These are phyloP conservation scores for Creontiades dilutus DNA, from an alignment of 2,888 invertebrate species.

Conservation along the genomic window DNA sequence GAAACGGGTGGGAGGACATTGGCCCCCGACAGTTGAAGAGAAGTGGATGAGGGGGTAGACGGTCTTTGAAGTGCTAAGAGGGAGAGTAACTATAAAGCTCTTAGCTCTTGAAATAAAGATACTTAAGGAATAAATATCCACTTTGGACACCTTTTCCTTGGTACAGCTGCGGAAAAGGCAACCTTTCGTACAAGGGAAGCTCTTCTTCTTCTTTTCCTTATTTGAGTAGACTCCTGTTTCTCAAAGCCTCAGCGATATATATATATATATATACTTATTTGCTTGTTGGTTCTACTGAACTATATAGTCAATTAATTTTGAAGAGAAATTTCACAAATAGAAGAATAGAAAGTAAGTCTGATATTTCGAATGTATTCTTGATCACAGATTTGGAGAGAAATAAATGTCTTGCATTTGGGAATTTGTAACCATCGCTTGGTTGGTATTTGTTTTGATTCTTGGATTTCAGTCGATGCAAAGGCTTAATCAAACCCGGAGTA, in stretches of 20 bases:
- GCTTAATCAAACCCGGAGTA: too few species aligned
- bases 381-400: too few species aligned
- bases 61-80: constrained; percentile 4
- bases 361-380: too few species aligned
- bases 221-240: neutral
- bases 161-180: neutral
- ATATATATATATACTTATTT: too few species aligned
- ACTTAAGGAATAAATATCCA: constrained; percentile 44
- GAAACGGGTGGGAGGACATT: constrained; percentile 1
- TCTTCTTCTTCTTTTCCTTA: neutral
- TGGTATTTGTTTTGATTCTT: too few species aligned
- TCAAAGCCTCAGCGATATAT: neutral
- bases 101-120: constrained; percentile 51
- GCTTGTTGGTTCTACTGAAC: too few species aligned
- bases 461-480: too few species aligned
- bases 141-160: constrained; percentile 10
- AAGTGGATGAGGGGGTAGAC: neutral
- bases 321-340: too few species aligned
- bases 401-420: too few species aligned
- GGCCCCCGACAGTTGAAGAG: neutral
- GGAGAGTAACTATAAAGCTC: constrained; percentile 41
- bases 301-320: too few species aligned
- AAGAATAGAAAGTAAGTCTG: too few species aligned
- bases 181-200: neutral
- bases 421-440: too few species aligned